Evolutionary conservation across 2,888 invertebrate genomes (phyloP).

Genomic region (Chorisops tibialis): DNA sequence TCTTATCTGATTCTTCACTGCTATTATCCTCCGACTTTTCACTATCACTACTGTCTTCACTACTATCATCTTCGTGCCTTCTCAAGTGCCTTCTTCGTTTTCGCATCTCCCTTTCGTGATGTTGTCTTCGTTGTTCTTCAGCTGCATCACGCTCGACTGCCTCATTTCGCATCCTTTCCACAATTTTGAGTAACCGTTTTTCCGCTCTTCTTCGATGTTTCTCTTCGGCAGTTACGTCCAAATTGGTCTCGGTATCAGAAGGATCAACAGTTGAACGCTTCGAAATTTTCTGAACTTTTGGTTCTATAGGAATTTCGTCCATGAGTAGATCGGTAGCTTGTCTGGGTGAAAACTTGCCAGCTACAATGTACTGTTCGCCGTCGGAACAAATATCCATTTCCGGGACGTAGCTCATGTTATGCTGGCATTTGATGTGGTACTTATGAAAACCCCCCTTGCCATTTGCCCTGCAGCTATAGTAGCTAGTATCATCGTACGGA

Average conservation of each 20-base stretch:
- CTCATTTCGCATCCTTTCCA: constrained; percentile 7
- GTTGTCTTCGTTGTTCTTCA: not conserved
- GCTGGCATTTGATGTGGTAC: constrained; percentile 10
- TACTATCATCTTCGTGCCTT: not conserved
- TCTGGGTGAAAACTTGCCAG: not conserved
- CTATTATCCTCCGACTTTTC: not conserved
- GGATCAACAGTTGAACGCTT: not conserved
- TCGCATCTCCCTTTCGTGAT: not conserved
- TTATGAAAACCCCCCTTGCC: constrained; percentile 1
- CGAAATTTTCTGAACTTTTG: not conserved
- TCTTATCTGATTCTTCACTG: not conserved
- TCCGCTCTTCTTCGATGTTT: not conserved
- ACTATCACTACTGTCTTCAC: not conserved
- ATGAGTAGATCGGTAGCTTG: too few species aligned
- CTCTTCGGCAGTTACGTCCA: not conserved
- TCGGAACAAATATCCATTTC: not conserved
- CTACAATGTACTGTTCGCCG: not conserved
- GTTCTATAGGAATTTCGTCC: too few species aligned
- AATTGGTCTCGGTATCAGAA: not conserved
- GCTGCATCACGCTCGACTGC: constrained; percentile 4
- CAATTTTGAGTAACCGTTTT: not conserved
- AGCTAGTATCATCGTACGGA: constrained; percentile 2
- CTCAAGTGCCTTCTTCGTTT: not conserved
- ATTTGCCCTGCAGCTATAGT: constrained; percentile 9
- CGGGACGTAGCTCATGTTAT: not conserved